A percentile compares a stretch with the other conserved stretches of the same genome.
phyloP scores from a whole-genome alignment of 2,888 invertebrate genomes.

The Petrolisthes cinctipes region DNA sequence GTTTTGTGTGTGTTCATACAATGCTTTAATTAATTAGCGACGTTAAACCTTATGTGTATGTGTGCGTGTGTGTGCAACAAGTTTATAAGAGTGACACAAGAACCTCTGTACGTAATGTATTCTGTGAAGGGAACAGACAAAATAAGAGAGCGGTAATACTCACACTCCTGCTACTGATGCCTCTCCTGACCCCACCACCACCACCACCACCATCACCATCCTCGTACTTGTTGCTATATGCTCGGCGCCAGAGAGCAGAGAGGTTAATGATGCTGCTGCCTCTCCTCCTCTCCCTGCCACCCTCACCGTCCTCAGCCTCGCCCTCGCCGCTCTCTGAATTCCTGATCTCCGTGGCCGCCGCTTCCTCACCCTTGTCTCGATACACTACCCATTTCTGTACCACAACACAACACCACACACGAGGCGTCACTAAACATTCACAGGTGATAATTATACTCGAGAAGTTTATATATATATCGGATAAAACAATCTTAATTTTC shows the following conservation, averaged over 20 bases:
- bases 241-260: conserved; percentile 45
- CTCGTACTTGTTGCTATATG: conserved; percentile 50
- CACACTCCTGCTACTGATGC: neutral
- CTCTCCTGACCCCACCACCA: neutral
- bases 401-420: neutral
- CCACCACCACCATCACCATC: conserved; percentile 24
- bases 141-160: neutral
- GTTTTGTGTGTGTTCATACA: no score
- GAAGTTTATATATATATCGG: neutral
- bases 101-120: no score
- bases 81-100: no score
- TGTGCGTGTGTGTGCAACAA: no score
- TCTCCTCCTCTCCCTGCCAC: neutral
- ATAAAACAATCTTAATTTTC: no score
- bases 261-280: conserved; percentile 14
- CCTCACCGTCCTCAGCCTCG: neutral
- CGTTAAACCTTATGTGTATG: no score
- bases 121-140: neutral
- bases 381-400: conserved; percentile 47
- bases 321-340: neutral
- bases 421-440: neutral
- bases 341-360: conserved; percentile 28
- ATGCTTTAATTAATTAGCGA: no score
- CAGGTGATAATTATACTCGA: neutral
- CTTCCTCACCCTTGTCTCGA: conserved; percentile 54